phyloP scores from a whole-genome alignment of 2,113 vertebrate genomes.

The Lanius collurio region DNA sequence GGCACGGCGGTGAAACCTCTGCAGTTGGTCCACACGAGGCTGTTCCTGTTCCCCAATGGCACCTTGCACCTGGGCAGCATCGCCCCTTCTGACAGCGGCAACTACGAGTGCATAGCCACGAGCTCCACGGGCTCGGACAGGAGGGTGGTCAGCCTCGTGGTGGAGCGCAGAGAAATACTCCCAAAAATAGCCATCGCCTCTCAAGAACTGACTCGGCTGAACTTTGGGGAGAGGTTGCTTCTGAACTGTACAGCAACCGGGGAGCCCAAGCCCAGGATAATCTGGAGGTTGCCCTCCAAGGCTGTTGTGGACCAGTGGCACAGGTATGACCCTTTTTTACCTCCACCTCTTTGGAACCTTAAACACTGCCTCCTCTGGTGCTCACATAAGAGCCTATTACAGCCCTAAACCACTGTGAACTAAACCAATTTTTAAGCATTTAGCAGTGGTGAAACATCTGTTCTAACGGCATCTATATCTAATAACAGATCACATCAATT shows the following conservation, averaged over 20 bases:
- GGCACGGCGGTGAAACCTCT: slow-evolving; percentile 74
- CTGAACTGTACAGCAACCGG: slow-evolving; percentile 89
- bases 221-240: slow-evolving; percentile 81
- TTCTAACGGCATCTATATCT: not conserved
- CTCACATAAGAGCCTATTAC: accelerated
- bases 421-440: not conserved
- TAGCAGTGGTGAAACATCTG: not conserved
- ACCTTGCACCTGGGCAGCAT: slow-evolving; percentile 77
- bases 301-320: slow-evolving; percentile 87
- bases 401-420: not conserved
- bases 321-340: slow-evolving; percentile 74
- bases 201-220: slow-evolving; percentile 72
- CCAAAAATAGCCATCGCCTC: slow-evolving; percentile 84
- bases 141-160: slow-evolving; percentile 83
- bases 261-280: slow-evolving; percentile 85
- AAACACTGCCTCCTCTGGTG: not conserved
- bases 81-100: slow-evolving; percentile 76
- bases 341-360: not conserved
- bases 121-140: slow-evolving; percentile 91
- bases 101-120: slow-evolving; percentile 93
- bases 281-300: slow-evolving; percentile 93
- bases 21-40: slow-evolving; percentile 18
- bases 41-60: slow-evolving; percentile 80
- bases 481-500: not conserved
- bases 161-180: slow-evolving; percentile 65